A percentile compares a stretch with the other conserved stretches of the same genome.
These are phyloP conservation scores for Mustelus asterias DNA, from an alignment of 2,113 vertebrate species.

Conservation along the genomic window DNA sequence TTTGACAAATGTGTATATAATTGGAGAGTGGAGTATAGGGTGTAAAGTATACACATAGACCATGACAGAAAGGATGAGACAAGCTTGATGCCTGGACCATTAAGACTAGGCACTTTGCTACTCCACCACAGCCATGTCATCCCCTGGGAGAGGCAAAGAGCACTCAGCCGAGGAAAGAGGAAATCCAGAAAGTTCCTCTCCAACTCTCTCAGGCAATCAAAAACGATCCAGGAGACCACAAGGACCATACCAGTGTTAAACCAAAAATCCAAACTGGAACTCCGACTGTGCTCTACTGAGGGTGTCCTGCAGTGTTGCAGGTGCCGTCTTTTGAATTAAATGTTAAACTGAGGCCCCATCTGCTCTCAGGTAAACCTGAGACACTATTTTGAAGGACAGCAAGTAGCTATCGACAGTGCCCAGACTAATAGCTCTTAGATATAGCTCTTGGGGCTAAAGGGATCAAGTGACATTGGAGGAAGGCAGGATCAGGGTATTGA, in stretches of 20 bases:
- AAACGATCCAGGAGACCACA: background rate
- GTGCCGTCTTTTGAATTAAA: background rate
- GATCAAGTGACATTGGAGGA: too few species aligned
- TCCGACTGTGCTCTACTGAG: background rate
- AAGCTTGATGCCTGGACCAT: background rate
- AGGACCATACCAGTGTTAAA: background rate
- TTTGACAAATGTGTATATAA: background rate
- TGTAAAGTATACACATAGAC: background rate
- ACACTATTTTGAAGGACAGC: background rate
- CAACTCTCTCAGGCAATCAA: background rate
- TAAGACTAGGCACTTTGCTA: background rate
- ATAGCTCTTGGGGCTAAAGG: too few species aligned
- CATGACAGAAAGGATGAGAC: background rate
- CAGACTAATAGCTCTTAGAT: background rate
- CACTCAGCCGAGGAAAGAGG: background rate
- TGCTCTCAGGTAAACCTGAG: background rate
- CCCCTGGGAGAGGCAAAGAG: background rate
- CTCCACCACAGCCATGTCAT: background rate
- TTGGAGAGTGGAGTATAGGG: background rate
- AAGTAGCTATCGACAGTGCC: background rate
- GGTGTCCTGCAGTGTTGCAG: too few species aligned
- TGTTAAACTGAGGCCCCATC: background rate
- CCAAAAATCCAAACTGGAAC: background rate
- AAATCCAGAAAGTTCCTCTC: background rate
- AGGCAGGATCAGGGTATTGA: too few species aligned